Base-by-base conservation (phyloP, 2,113 vertebrate species). In the Phainopepla nitens region DNA sequence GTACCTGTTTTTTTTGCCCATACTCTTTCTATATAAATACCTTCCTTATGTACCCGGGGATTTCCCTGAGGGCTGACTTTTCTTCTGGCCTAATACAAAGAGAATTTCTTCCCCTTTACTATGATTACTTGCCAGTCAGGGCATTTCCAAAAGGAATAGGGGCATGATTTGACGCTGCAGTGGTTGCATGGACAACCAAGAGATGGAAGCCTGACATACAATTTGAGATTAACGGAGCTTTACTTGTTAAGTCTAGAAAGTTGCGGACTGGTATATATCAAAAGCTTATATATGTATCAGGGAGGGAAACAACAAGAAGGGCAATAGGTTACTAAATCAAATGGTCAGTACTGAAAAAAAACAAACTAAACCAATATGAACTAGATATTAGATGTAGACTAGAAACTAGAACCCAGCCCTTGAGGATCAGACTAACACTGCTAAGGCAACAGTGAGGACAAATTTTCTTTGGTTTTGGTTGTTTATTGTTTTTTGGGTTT, bases 191-290 rank as follows among this genome's bases (percentile, higher is more conserved):
- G 33, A 36, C 19, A 64, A 23, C 33, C 29, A 20, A 23, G 64
- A 66, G 17, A 64, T 60, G 13, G 84, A 93, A 93, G 22, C 13
- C 20, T 87, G 33, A 28, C 10, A 16, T 27, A 42, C 6, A 66
- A 4, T 51, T 71, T 62, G 80, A 69, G 41, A 79, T 89, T 91
- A 84, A 92, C 62, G 60, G 24, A 87, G 24, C 65, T 90, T 82
- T 90, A 27, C 54, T 83, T 93, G 54, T 81, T 92, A 81, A 90
- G 68, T 81, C 64, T 96, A 51, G 44, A 54, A 78, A 54, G 61
- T 39, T 44, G n/a, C 44, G 25, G 80, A 60, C 35, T 60, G 35
- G n/a, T 29, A 42, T 82, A 10, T 62, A 53, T 62, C 33, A 79
- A 20, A 89, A 73, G 36, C 84, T 92, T 84, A 50, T 78, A 15